Conservation (phyloP, 2,113 vertebrate species). For the Myiozetetes cayanensis region DNA sequence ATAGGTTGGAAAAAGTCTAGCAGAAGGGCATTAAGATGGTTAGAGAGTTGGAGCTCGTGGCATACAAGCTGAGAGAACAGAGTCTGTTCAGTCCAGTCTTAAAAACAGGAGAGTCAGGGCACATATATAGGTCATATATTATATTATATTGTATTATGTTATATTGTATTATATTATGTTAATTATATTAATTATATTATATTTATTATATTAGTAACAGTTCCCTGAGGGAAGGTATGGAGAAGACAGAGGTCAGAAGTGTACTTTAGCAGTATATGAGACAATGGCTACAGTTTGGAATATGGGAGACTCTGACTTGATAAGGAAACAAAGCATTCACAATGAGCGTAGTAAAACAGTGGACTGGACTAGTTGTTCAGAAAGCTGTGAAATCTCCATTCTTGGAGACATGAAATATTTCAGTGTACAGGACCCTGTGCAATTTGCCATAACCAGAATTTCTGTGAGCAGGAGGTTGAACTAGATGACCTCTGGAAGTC, state of each 20-base stretch:
- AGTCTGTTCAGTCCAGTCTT: not conserved
- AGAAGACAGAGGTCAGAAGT: not conserved
- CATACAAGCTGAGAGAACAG: not conserved
- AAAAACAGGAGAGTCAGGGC: not conserved
- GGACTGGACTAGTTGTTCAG: not conserved
- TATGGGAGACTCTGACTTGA: not conserved
- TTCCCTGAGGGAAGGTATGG: not conserved
- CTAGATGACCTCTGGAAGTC: not conserved
- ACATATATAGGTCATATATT: too few species aligned
- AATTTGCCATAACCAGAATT: not conserved
- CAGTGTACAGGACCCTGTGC: not conserved
- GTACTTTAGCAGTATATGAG: not conserved
- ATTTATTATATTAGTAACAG: not conserved
- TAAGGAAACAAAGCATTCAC: not conserved
- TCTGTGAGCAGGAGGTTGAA: not conserved
- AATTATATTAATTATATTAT: too few species aligned
- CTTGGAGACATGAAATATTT: not conserved
- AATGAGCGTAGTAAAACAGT: not conserved
- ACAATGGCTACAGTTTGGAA: not conserved
- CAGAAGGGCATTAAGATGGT: not conserved
- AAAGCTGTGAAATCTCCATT: not conserved
- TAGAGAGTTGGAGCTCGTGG: not conserved
- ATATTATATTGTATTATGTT: too few species aligned
- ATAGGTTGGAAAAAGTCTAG: not conserved
- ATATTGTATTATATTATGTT: too few species aligned